Evolutionary conservation across 2,888 invertebrate species (phyloP).

Genomic region (Tinea semifulvella): DNA sequence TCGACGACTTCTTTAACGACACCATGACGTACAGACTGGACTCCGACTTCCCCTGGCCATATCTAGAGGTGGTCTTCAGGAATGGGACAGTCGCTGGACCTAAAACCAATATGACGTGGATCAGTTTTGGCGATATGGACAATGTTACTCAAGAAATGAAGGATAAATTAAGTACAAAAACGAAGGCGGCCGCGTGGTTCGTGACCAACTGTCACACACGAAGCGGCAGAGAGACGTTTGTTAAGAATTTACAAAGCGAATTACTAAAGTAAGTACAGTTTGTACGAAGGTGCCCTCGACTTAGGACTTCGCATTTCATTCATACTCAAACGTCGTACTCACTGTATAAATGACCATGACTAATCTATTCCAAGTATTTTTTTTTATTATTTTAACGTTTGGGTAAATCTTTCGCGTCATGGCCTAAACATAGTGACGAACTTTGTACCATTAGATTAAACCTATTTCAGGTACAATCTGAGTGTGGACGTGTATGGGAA

Average conservation of each 20-base stretch:
- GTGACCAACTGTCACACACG: background rate
- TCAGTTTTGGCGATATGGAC: background rate
- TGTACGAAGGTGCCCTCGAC: no score
- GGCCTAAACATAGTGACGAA: no score
- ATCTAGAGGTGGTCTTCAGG: background rate
- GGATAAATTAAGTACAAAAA: background rate
- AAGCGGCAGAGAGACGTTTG: background rate
- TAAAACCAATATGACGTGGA: background rate
- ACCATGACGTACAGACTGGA: constrained; percentile 3
- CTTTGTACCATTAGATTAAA: no score
- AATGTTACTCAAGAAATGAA: background rate
- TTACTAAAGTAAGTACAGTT: background rate
- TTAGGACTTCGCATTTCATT: no score
- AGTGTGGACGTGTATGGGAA: constrained; percentile 15
- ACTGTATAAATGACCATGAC: no score
- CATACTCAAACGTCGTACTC: no score
- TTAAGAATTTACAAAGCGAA: background rate
- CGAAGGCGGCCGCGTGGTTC: background rate
- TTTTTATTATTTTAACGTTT: no score
- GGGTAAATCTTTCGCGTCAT: no score
- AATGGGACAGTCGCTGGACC: background rate
- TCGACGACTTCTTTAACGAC: background rate
- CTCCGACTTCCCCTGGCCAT: background rate
- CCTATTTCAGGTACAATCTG: background rate
- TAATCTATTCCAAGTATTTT: no score